Evolutionary conservation across 2,797 vertebrate genomes (phyloP).

Genomic region (Sebastes aleutianus): DNA sequence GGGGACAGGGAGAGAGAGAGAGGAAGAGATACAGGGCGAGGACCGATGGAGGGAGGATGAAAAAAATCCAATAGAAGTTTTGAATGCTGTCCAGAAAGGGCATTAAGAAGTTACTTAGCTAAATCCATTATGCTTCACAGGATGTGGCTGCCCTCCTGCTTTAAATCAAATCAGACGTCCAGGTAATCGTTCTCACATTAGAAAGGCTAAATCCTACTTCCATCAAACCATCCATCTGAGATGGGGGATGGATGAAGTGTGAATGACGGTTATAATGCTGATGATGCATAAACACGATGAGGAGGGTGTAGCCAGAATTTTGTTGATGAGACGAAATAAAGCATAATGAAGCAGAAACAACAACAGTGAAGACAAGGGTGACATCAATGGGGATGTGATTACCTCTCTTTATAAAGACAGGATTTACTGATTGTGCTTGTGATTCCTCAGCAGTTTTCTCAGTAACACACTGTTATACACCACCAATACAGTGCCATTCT

Average conservation of each 20-base stretch:
- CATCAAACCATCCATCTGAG: constrained; percentile 3
- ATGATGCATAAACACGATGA: constrained; percentile 31
- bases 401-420: neutral
- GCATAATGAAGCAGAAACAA: constrained; percentile 22
- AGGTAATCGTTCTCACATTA: constrained; percentile 74
- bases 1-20: neutral
- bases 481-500: neutral
- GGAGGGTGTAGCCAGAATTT: neutral
- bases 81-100: constrained; percentile 75
- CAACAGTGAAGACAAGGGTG: neutral
- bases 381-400: neutral
- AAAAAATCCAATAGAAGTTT: constrained; percentile 57
- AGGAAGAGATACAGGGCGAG: constrained; percentile 5
- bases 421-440: neutral
- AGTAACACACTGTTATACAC: neutral
- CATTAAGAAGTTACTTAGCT: constrained; percentile 79
- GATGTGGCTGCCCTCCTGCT: constrained; percentile 55
- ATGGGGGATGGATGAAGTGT: constrained; percentile 17
- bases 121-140: constrained; percentile 72
- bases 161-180: constrained; percentile 71
- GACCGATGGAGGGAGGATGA: constrained; percentile 13
- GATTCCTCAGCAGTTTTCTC: neutral
- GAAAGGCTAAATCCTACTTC: constrained; percentile 38
- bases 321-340: constrained; percentile 17
- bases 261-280: constrained; percentile 31